These are phyloP conservation scores for Dicranocentrus wangi DNA, from an alignment of 2,888 invertebrate species.

Conservation along the genomic window DNA sequence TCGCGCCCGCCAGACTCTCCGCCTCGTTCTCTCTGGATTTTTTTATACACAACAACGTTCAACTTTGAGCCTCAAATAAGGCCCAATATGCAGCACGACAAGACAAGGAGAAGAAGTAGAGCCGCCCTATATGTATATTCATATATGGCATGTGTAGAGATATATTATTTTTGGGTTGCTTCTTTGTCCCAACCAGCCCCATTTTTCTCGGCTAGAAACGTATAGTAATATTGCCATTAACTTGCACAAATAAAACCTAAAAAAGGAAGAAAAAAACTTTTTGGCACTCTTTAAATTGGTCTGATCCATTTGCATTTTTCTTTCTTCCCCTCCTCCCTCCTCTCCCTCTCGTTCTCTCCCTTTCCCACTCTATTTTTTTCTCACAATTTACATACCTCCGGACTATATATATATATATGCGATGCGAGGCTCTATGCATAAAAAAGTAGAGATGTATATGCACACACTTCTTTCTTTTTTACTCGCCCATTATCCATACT, in stretches of 20 bases:
- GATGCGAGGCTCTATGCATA: slow-evolving; percentile 12
- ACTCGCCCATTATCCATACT: slow-evolving; percentile 46
- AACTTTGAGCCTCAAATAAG: no score
- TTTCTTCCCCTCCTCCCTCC: slow-evolving; percentile 48
- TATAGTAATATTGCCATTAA: slow-evolving; percentile 45
- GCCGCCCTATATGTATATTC: no score
- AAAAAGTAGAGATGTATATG: slow-evolving; percentile 27
- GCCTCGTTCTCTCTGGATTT: no score
- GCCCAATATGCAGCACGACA: no score
- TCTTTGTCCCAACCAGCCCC: no score
- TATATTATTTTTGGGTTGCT: no score
- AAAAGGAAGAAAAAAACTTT: slow-evolving; percentile 66
- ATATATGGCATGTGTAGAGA: no score
- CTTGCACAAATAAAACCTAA: slow-evolving; percentile 43
- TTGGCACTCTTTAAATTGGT: slow-evolving; percentile 73
- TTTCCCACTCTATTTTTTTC: slow-evolving; percentile 28
- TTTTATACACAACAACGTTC: no score
- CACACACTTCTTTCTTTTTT: neutral
- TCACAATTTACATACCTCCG: slow-evolving; percentile 9
- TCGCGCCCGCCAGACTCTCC: no score
- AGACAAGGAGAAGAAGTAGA: no score
- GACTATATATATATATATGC: no score
- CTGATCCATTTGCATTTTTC: slow-evolving; percentile 73
- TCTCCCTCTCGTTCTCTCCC: slow-evolving; percentile 34
- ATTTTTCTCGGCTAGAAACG: neutral